Evolutionary conservation across 1,140 invertebrate genomes (phyloP).

Genomic region (Steinernema khuongi): DNA sequence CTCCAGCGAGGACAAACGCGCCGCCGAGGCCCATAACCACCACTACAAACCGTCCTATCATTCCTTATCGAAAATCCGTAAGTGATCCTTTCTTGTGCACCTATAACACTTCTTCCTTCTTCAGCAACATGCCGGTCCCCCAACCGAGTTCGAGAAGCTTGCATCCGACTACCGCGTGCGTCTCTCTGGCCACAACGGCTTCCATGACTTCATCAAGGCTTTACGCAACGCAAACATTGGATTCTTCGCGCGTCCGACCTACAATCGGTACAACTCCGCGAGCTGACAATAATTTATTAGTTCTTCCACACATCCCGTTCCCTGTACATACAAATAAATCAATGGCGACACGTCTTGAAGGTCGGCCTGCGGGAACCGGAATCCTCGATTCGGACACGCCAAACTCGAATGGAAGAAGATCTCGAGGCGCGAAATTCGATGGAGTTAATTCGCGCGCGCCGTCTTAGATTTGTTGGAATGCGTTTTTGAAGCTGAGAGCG

Average conservation of each 20-base stretch:
- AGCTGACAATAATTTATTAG: neutral
- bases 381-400: neutral
- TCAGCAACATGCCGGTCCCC: slow-evolving; percentile 39
- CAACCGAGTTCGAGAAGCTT: slow-evolving; percentile 40
- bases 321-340: neutral
- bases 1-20: neutral
- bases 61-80: neutral
- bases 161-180: slow-evolving; percentile 46
- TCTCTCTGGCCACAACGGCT: slow-evolving; percentile 35
- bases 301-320: neutral
- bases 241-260: slow-evolving; percentile 38
- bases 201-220: slow-evolving; percentile 48
- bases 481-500: neutral
- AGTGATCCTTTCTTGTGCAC: neutral
- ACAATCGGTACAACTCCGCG: neutral
- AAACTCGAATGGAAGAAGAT: neutral
- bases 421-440: too few species aligned
- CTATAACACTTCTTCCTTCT: slow-evolving; percentile 19
- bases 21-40: neutral
- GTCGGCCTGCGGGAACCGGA: neutral
- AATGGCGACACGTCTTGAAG: neutral
- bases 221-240: slow-evolving; percentile 47
- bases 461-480: too few species aligned
- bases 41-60: neutral
- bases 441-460: neutral